Conservation (phyloP, 2,797 vertebrate genomes). For the Chanos chanos region DNA sequence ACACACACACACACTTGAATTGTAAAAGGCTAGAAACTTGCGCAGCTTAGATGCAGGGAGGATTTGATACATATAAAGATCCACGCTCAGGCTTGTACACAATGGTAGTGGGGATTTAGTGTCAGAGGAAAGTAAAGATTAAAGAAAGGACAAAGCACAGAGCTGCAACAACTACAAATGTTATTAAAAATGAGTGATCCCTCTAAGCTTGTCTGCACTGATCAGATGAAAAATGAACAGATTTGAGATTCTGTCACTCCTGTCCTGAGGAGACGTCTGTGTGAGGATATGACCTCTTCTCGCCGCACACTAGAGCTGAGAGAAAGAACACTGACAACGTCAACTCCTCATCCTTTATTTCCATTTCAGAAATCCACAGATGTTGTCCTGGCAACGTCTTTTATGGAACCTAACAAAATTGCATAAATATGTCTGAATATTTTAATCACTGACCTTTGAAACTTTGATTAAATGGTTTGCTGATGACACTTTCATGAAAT, state of each 20-base stretch:
- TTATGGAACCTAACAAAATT: too few species aligned
- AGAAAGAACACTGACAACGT: neutral
- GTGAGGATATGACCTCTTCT: constrained; percentile 17
- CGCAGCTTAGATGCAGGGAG: too few species aligned
- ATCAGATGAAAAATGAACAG: constrained; percentile 27
- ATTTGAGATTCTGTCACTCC: constrained; percentile 16
- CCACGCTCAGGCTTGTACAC: neutral
- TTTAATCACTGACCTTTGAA: neutral
- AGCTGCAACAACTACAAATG: constrained; percentile 19
- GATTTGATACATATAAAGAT: too few species aligned
- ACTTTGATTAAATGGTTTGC: too few species aligned
- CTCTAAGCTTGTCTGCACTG: constrained; percentile 20
- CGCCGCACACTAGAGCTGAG: neutral
- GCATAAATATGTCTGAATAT: neutral
- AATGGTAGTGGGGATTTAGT: constrained; percentile 27
- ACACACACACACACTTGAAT: too few species aligned
- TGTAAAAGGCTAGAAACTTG: too few species aligned
- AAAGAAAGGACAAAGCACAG: constrained; percentile 22
- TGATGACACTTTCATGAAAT: too few species aligned
- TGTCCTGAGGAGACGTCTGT: neutral
- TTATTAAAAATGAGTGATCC: constrained; percentile 39
- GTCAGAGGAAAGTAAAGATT: constrained; percentile 38
- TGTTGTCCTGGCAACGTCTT: too few species aligned
- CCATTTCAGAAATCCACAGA: neutral
- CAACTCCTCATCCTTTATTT: neutral